Base-by-base conservation (phyloP, 2,888 invertebrate species). In the Aphidoletes aphidimyza region DNA sequence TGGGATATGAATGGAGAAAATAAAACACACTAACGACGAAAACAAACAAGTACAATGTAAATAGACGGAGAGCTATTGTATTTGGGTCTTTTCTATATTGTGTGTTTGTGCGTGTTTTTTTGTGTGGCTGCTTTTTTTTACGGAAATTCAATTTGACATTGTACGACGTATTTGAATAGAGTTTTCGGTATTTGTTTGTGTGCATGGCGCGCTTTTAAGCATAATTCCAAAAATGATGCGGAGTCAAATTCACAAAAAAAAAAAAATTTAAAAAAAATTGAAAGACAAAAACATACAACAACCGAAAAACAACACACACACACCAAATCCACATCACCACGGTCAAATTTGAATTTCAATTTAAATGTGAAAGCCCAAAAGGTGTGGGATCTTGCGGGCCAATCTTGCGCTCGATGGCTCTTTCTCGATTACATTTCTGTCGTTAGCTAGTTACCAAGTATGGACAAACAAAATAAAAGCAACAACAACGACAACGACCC, bases 381-480 rank as follows among this genome's bases (percentile, higher is more conserved):
- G 34, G 30, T 34, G 69, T 69, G 30, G 69, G 34, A 69, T 69
- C 30, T n/a, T n/a, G n/a, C n/a, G n/a, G n/a, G n/a, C n/a, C n/a
- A n/a, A 14, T 69, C 30, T 14, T 69, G 1, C 69, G 34, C 30
- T 30, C 34, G 14, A 69, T 30, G 2, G 0, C 30, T 54, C 1
- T 19, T 34, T 14, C 30, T 34, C 26, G 34, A 69, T n/a, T 69
- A 69, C 69, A 69, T 69, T 69, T 69, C 14, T 30, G 34, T 69
- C 69, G n/a, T 69, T 30, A 22, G 69, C 69, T 34, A 30, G 69
- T 69, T 69, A 69, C 69, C 69, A 69, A 69, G 30, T 69, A 69
- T 69, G 69, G 69, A 69, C 34, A 69, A 69, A 69, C 11, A 30
- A 69, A 69, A n/a, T n/a, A n/a, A n/a, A n/a, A n/a, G n/a, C n/a